Evolutionary conservation across 2,888 invertebrate genomes (phyloP).

Genomic region (Eustalomyia histrio): DNA sequence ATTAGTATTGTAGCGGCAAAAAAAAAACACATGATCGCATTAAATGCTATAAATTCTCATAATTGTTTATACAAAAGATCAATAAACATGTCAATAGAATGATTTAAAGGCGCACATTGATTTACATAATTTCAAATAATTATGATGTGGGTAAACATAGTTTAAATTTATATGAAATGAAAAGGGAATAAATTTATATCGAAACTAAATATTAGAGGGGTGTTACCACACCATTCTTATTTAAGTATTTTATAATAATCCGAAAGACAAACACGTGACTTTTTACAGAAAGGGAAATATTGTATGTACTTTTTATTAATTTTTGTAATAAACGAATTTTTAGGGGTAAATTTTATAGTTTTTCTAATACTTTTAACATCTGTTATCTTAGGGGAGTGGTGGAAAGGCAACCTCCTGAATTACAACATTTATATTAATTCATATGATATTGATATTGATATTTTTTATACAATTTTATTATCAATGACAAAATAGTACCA

Average conservation of each 20-base stretch:
- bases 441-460: background rate
- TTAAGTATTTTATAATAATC: background rate
- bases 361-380: background rate
- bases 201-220: background rate
- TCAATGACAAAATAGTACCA: background rate
- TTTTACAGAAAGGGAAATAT: background rate
- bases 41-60: slow-evolving; percentile 39
- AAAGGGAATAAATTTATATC: background rate
- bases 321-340: background rate
- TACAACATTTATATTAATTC: background rate
- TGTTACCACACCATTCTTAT: background rate
- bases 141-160: background rate
- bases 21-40: background rate
- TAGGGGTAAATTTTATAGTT: background rate
- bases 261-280: background rate
- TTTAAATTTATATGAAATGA: background rate
- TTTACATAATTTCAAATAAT: slow-evolving; percentile 50
- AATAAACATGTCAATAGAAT: slow-evolving; percentile 61
- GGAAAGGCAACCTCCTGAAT: background rate
- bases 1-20: background rate
- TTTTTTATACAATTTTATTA: slow-evolving; percentile 1
- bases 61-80: slow-evolving; percentile 59
- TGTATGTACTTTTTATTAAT: background rate
- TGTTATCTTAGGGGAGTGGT: background rate
- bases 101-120: slow-evolving; percentile 53